Base-by-base conservation (phyloP, 1,140 invertebrate species). In the Bacillus rossius region DNA sequence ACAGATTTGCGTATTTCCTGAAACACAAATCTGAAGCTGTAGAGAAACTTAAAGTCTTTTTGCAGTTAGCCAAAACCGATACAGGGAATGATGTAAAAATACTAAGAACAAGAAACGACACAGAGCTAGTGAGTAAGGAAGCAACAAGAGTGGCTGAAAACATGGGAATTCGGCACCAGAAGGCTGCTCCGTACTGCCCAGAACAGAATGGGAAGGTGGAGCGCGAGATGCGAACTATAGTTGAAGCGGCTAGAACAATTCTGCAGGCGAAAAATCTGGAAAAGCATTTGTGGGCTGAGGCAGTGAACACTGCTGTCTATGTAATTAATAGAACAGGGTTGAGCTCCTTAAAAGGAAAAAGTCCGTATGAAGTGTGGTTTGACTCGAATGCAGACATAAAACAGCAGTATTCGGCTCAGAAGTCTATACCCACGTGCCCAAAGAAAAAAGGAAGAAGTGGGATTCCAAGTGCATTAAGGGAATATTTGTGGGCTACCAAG, bases 121-220 rank as follows among this genome's bases (percentile, higher is more conserved):
- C 23, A 17, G 73, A 77, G 61, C 74, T 71, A 57, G 59, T 62
- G 3, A 71, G 64, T 55, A 62, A 65, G 19, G 52, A 49, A 37
- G 54, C 68, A 19, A 42, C 63, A 47, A 56, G 60, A 2, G 61
- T 69, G 13, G 66, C 66, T 17, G 63, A 64, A 47, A 22, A 62
- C 19, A 16, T 57, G 20, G 38, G 48, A 1, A 59, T 47, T n/a
- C 19, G 49, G 8, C 60, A 61, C 42, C 59, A 65, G 40, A 16
- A 42, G 34, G 65, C 62, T 17, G 60, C 57, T 17, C 13, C 61
- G 3, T 64, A 64, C 45, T 64, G 57, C 25, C 71, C 73, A 0
- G 60, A 77, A 61, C 71, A 74, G 61, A 79, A 78, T 65, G 72
- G 75, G 68, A 57, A 47, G 72, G n/a, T 64, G 65, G 58, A 74